Percentiles rank a stretch among this genome's conserved stretches.
Evolutionary conservation across 2,888 invertebrate species (phyloP).

Genomic region (Endotricha flammealis): DNA sequence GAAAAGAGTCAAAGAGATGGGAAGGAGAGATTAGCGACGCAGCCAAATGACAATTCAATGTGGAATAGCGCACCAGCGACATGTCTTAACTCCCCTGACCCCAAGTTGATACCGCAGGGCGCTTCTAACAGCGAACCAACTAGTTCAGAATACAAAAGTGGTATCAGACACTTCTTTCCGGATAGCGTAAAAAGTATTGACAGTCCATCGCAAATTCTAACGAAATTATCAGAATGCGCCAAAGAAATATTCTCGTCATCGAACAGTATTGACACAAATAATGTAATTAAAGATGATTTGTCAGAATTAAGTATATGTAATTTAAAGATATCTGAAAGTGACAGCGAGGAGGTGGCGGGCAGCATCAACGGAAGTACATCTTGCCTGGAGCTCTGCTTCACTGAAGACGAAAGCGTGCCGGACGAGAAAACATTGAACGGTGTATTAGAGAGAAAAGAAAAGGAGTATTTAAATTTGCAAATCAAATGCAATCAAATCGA

Average conservation of each 20-base stretch:
- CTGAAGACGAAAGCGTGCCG: slow-evolving; percentile 61
- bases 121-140: slow-evolving; percentile 65
- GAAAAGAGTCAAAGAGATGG: slow-evolving; percentile 47
- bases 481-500: slow-evolving; percentile 72
- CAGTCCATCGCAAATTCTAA: slow-evolving; percentile 66
- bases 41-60: slow-evolving; percentile 34
- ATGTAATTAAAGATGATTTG: slow-evolving; percentile 52
- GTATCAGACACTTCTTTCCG: slow-evolving; percentile 66
- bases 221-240: slow-evolving; percentile 68
- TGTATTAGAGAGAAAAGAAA: slow-evolving; percentile 63
- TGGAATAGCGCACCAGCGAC: slow-evolving; percentile 81
- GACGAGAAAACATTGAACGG: slow-evolving; percentile 53
- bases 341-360: slow-evolving; percentile 66
- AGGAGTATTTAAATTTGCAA: slow-evolving; percentile 71
- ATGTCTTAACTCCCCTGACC: slow-evolving; percentile 79
- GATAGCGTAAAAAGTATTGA: slow-evolving; percentile 67
- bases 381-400: slow-evolving; percentile 69
- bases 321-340: slow-evolving; percentile 69
- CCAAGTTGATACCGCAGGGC: slow-evolving; percentile 43
- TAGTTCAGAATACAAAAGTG: slow-evolving; percentile 60
- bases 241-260: slow-evolving; percentile 73
- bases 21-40: slow-evolving; percentile 27
- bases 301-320: slow-evolving; percentile 65
- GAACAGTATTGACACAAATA: slow-evolving; percentile 62
- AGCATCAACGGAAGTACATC: slow-evolving; percentile 71